Conservation (phyloP, 2,888 invertebrate genomes). For the Antheraea assamensis region DNA sequence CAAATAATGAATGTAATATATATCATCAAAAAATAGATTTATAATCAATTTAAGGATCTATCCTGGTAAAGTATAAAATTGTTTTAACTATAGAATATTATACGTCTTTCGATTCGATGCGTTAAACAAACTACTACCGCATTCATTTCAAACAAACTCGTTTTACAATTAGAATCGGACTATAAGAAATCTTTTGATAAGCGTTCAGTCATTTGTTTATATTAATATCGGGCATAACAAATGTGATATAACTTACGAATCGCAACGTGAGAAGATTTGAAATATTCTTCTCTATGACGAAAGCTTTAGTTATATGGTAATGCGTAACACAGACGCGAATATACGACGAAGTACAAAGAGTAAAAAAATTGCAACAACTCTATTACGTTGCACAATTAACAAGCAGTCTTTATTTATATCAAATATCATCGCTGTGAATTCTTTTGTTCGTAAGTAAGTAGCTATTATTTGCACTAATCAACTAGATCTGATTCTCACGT, state of each 20-base stretch:
- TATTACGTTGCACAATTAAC: constrained; percentile 13
- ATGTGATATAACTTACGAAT: constrained; percentile 15
- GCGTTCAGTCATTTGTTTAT: background rate
- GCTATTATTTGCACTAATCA: constrained; percentile 12
- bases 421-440: constrained; percentile 17
- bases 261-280: constrained; percentile 14
- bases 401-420: constrained; percentile 17
- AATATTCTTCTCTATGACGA: constrained; percentile 9
- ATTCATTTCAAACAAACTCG: background rate
- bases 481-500: constrained; percentile 14
- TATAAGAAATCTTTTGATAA: background rate
- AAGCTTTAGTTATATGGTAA: constrained; percentile 8
- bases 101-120: background rate
- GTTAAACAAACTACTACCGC: background rate
- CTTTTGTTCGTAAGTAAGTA: constrained; percentile 17
- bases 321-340: constrained; percentile 17
- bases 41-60: background rate
- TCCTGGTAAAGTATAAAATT: background rate
- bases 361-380: constrained; percentile 8
- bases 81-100: background rate
- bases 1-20: background rate
- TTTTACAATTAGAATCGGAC: background rate
- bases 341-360: constrained; percentile 5
- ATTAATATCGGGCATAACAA: constrained; percentile 1
- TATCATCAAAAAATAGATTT: background rate